phyloP scores from a whole-genome alignment of 2,113 vertebrate species.

The Perccottus glenii region DNA sequence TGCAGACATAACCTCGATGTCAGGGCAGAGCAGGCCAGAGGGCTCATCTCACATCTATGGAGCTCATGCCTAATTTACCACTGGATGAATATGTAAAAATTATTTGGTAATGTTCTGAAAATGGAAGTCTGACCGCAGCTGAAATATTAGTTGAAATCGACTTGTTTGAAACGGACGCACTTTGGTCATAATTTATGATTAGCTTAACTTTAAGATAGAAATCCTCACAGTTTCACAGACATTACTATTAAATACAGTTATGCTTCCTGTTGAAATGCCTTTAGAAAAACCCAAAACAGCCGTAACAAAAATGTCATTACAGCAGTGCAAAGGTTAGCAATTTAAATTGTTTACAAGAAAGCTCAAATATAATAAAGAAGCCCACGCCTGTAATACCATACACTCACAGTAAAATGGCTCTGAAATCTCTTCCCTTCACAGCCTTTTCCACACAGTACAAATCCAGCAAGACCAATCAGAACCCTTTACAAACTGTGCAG shows the following conservation, averaged over 20 bases:
- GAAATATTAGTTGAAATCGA: not conserved
- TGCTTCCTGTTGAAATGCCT: too few relatives aligned
- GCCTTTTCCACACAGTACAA: too few relatives aligned
- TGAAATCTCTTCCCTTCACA: too few relatives aligned
- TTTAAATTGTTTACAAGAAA: too few relatives aligned
- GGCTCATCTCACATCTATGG: conserved; percentile 38
- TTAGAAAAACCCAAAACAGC: too few relatives aligned
- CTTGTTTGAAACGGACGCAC: not conserved
- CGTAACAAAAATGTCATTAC: too few relatives aligned
- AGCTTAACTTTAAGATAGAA: not conserved
- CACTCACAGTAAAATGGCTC: too few relatives aligned
- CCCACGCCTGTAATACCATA: too few relatives aligned
- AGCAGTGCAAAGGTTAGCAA: too few relatives aligned
- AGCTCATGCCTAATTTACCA: conserved; percentile 49
- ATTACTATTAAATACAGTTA: not conserved
- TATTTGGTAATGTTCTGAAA: conserved; percentile 9
- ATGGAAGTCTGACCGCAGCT: not conserved
- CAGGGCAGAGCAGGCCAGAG: conserved; percentile 57
- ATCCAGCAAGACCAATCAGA: too few relatives aligned
- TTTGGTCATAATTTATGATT: not conserved
- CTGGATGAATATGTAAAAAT: conserved; percentile 26
- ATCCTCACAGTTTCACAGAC: not conserved
- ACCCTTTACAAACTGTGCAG: too few relatives aligned
- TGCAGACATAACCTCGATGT: conserved; percentile 51
- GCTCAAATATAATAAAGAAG: too few relatives aligned